Conservation (phyloP, 2,797 vertebrate genomes). For the Argya squamiceps region DNA sequence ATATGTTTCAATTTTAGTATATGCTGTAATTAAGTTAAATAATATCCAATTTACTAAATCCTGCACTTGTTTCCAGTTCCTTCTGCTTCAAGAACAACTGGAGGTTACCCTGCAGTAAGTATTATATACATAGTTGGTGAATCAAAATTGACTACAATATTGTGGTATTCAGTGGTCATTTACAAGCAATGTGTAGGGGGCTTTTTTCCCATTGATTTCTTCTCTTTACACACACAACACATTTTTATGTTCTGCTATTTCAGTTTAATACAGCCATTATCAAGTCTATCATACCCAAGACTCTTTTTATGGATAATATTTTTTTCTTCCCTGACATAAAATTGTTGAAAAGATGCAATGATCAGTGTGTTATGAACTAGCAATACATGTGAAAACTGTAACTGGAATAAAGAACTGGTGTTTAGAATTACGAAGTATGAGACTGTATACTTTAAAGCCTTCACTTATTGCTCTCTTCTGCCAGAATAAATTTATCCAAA, state of each 20-base stretch:
- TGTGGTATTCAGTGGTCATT: not conserved
- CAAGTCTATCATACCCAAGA: not conserved
- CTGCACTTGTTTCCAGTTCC: not conserved
- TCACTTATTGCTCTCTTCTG: not conserved
- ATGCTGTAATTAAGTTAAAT: not conserved
- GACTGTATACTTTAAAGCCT: not conserved
- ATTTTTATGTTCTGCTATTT: not conserved
- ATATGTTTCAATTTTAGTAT: not conserved
- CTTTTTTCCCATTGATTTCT: not conserved
- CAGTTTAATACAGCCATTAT: not conserved
- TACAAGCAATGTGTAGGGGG: not conserved
- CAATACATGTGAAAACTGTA: not conserved
- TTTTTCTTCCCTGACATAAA: not conserved
- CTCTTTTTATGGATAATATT: not conserved
- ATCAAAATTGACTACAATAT: conserved; percentile 2
- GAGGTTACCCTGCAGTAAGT: not conserved
- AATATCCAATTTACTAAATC: conserved; percentile 22
- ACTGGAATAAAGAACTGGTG: not conserved
- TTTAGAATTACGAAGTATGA: not conserved
- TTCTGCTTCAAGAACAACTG: conserved; percentile 2
- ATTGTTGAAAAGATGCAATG: not conserved
- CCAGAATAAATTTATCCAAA: not conserved
- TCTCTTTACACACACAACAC: not conserved
- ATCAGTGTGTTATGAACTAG: not conserved
- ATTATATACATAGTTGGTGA: not conserved